These are phyloP conservation scores for Willowsia nigromaculata DNA, from an alignment of 2,888 invertebrate species.

Conservation along the genomic window DNA sequence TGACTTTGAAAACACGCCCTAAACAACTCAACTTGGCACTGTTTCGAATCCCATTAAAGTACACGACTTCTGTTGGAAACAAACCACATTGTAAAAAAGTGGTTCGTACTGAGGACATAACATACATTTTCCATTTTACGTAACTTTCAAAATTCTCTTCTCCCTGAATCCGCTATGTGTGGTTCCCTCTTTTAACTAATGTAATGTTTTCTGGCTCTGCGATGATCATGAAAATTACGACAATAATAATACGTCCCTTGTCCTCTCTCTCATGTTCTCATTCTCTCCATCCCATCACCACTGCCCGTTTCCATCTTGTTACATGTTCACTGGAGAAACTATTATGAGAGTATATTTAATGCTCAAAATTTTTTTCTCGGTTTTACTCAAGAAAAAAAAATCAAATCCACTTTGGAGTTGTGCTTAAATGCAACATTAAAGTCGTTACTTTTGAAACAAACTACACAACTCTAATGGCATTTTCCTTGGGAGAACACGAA, in stretches of 20 bases:
- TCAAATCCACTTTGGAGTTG: slow-evolving; percentile 46
- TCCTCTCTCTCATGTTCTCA: neutral
- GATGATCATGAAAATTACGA: neutral
- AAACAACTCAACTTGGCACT: slow-evolving; percentile 53
- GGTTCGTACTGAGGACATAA: neutral
- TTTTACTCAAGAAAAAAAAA: slow-evolving; percentile 27
- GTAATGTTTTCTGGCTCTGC: neutral
- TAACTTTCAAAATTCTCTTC: neutral
- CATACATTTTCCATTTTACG: neutral
- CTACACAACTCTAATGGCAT: neutral
- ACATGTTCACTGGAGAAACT: neutral
- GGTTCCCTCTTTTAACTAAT: neutral
- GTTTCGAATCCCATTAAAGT: neutral
- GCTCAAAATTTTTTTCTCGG: neutral
- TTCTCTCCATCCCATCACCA: too few relatives aligned
- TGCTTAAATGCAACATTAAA: slow-evolving; percentile 55
- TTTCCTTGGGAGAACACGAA: neutral
- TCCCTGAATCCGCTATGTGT: too few relatives aligned
- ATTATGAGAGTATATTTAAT: neutral
- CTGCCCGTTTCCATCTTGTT: neutral
- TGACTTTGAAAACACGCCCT: slow-evolving; percentile 41
- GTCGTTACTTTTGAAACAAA: neutral
- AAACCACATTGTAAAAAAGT: neutral
- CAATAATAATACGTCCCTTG: neutral
- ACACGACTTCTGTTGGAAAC: neutral